Evolutionary conservation across 1,140 invertebrate species (phyloP).

Genomic region (Micrasema longulum): DNA sequence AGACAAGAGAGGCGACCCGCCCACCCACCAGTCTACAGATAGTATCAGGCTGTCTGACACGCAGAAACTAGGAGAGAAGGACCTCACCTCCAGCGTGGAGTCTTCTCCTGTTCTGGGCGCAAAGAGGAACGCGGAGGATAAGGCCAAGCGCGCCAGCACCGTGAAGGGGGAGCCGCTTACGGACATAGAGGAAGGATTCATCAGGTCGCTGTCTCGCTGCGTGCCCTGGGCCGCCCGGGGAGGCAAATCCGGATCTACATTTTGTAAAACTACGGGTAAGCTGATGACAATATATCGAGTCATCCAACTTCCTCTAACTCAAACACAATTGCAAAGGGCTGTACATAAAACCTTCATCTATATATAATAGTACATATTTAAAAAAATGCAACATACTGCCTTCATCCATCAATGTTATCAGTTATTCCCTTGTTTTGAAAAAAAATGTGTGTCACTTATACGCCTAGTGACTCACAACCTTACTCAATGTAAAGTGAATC

Average conservation of each 20-base stretch:
- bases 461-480: too few relatives aligned
- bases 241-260: constrained; percentile 96
- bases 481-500: too few relatives aligned
- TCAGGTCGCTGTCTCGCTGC: constrained; percentile 89
- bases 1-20: constrained; percentile 15
- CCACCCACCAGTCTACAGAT: background rate
- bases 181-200: constrained; percentile 70
- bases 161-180: constrained; percentile 51
- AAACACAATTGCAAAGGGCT: too few relatives aligned
- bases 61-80: background rate
- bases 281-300: constrained; percentile 7
- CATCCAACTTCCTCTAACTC: too few relatives aligned
- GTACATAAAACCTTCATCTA: too few relatives aligned
- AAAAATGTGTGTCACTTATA: too few relatives aligned
- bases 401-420: too few relatives aligned
- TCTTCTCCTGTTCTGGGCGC: constrained; percentile 39
- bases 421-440: too few relatives aligned
- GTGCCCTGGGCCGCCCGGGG: constrained; percentile 94
- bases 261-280: constrained; percentile 91
- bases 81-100: constrained; percentile 29
- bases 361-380: too few relatives aligned
- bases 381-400: too few relatives aligned
- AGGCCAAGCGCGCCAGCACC: constrained; percentile 22
- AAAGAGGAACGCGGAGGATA: constrained; percentile 45
- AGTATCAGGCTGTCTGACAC: background rate